phyloP scores from a whole-genome alignment of 2,888 invertebrate genomes.

The Coenonympha arcania region DNA sequence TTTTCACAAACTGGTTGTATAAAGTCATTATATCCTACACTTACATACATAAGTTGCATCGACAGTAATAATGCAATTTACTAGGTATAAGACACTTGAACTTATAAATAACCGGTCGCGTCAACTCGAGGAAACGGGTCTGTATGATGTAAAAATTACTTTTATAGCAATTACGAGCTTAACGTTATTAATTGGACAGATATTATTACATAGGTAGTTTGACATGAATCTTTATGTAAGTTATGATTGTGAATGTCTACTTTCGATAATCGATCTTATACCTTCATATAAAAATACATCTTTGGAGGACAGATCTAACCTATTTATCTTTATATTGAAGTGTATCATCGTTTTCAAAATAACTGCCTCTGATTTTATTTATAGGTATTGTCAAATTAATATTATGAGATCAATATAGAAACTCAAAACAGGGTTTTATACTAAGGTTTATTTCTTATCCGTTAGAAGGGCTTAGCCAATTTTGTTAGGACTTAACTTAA shows the following conservation, averaged over 20 bases:
- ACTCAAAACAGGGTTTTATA: no score
- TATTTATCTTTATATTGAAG: no score
- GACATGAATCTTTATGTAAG: background rate
- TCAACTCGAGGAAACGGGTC: slow-evolving; percentile 11
- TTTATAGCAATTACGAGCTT: slow-evolving; percentile 13
- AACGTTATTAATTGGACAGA: slow-evolving; percentile 17
- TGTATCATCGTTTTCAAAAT: no score
- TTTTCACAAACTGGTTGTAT: background rate
- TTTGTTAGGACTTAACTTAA: no score
- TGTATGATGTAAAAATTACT: slow-evolving; percentile 14
- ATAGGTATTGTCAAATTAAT: no score
- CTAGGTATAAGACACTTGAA: slow-evolving; percentile 8
- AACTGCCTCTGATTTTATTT: no score
- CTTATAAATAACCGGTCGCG: slow-evolving; percentile 19
- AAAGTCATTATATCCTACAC: background rate
- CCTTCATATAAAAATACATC: no score
- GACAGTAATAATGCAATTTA: slow-evolving; percentile 11
- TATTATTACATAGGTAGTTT: background rate
- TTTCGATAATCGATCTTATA: background rate
- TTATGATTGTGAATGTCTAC: background rate
- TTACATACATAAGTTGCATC: slow-evolving; percentile 2
- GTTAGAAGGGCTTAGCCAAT: no score
- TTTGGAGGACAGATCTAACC: background rate
- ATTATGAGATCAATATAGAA: no score
- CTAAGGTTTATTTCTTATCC: no score